Evolutionary conservation across 2,113 vertebrate genomes (phyloP).

Genomic region (Anhinga rufa): DNA sequence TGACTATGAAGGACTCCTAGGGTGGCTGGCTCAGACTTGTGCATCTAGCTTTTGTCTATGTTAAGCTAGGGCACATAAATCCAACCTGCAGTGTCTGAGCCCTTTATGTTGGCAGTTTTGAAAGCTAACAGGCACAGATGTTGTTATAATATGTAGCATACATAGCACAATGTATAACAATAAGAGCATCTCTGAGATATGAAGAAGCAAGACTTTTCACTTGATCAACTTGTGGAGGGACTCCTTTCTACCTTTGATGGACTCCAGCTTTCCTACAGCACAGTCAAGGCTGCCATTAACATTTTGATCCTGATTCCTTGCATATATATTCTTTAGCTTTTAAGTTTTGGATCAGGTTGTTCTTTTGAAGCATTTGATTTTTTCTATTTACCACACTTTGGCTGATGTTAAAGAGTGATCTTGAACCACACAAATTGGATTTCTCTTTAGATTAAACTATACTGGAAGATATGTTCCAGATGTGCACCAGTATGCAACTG

Average conservation of each 20-base stretch:
- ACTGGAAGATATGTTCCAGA: not conserved
- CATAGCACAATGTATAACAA: not conserved
- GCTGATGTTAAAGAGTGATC: not conserved
- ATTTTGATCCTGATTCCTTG: not conserved
- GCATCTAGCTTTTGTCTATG: not conserved
- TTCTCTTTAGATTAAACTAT: not conserved
- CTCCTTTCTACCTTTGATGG: not conserved
- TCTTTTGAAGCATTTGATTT: not conserved
- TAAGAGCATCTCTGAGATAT: not conserved
- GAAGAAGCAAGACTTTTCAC: not conserved
- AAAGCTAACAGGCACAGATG: not conserved
- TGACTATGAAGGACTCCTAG: not conserved
- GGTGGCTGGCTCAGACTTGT: not conserved
- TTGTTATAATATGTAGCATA: not conserved
- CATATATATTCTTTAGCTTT: not conserved
- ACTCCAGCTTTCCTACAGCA: not conserved
- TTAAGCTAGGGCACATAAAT: not conserved
- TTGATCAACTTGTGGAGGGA: not conserved
- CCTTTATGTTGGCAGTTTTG: not conserved
- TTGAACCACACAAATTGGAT: not conserved
- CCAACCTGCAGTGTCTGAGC: not conserved
- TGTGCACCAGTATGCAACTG: not conserved
- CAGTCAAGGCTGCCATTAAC: not conserved
- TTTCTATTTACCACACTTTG: not conserved
- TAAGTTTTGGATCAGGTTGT: not conserved